Conservation (phyloP, 2,888 invertebrate genomes). For the Apoda limacodes region DNA sequence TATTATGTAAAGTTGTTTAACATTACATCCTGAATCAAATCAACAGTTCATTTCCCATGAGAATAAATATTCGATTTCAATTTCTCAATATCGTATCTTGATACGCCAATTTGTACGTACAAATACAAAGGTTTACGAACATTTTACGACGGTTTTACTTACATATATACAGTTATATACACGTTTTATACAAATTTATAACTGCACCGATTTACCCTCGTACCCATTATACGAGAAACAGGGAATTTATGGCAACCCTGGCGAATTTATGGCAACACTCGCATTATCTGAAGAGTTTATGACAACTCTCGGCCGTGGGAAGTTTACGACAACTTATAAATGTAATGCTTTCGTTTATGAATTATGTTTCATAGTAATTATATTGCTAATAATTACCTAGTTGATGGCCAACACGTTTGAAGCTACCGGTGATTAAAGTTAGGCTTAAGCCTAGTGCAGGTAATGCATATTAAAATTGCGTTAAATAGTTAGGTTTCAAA, state of each 20-base stretch:
- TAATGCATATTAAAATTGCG: too few species aligned
- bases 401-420: too few species aligned
- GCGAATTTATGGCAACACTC: not conserved
- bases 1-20: too few species aligned
- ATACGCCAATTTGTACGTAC: too few species aligned
- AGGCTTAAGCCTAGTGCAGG: too few species aligned
- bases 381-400: not conserved
- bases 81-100: too few species aligned
- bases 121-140: not conserved
- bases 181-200: not conserved
- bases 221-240: not conserved
- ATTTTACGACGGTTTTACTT: not conserved
- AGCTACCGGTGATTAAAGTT: too few species aligned
- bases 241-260: not conserved
- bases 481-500: too few species aligned
- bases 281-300: not conserved
- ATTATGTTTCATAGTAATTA: too few species aligned
- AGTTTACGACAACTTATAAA: not conserved
- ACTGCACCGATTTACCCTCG: not conserved
- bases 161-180: not conserved
- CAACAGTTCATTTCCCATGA: slow-evolving; percentile 5
- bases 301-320: not conserved
- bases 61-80: too few species aligned
- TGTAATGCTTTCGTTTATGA: too few species aligned
- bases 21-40: slow-evolving; percentile 2